Evolutionary conservation across 1,140 invertebrate genomes (phyloP), one percentile per base, ranked within the genome.

Genomic region (Eubasilissa regina): DNA sequence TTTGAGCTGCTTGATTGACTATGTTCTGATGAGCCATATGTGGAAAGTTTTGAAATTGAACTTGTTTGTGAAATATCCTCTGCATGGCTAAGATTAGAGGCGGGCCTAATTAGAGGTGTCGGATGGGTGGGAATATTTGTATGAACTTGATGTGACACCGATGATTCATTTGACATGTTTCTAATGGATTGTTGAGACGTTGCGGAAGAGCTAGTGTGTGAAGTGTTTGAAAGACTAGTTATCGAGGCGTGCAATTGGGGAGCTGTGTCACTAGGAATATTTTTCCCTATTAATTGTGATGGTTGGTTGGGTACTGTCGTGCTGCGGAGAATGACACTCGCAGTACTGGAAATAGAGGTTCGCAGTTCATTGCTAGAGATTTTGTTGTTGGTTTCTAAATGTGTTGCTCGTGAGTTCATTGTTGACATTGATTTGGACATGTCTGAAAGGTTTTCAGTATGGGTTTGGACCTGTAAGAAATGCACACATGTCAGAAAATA

Each of bases 381-480:
- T 83, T 86, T 85, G 64, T 82, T 84, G 15, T 85, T 83, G 9
- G 84, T 84, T 64, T 84, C 85, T 75, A 84, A 83, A 17, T 84
- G 75, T 35, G 84, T 81, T 9, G 77, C 78, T 25, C 70, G 75
- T 13, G 80, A 68, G 4, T 74, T 75, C 3, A 83, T 35, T 12
- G 84, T 77, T 15, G 84, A 74, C 81, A 85, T 84, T 43, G 85
- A 85, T 81, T 85, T 85, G 1, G 85, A 83, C 82, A 85, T 82
- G 66, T 85, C 85, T 0, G 80, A 19, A 4, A 84, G 84, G 79
- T 83, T 84, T 53, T 82, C 74, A 44, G 60, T 47, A 12, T 77
- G 78, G 19, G 75, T 60, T 48, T 84, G 74, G 8, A 51, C 45
- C 58, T 83, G 74, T 15, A 72, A 72, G 15, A 62, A 58, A 79